Percentiles rank a stretch among this genome's conserved stretches.
phyloP scores from a whole-genome alignment of 2,888 invertebrate species.

The Amorpha juglandis region DNA sequence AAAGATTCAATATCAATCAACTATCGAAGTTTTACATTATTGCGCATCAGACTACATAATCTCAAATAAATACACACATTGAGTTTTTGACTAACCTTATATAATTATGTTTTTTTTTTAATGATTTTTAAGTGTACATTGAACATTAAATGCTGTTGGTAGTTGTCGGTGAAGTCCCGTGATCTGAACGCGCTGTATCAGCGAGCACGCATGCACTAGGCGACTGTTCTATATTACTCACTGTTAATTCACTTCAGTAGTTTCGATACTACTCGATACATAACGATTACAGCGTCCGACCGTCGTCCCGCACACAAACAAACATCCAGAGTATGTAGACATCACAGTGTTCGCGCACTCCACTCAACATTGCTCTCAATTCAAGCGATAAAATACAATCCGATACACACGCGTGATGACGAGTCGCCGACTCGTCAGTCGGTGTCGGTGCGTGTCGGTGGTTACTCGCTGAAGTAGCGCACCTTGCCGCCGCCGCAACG shows the following conservation, averaged over 20 bases:
- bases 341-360: constrained; percentile 19
- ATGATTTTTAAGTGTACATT: constrained; percentile 8
- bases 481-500: constrained; percentile 77
- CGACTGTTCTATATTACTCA: neutral
- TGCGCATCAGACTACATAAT: constrained; percentile 12
- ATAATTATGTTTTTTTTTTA: constrained; percentile 14
- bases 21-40: constrained; percentile 5
- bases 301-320: neutral
- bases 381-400: constrained; percentile 23
- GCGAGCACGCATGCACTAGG: neutral
- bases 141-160: constrained; percentile 31
- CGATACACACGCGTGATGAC: constrained; percentile 1
- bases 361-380: constrained; percentile 41
- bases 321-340: neutral
- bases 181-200: neutral
- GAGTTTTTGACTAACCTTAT: constrained; percentile 14
- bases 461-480: constrained; percentile 77
- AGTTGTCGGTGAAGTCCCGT: constrained; percentile 33
- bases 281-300: neutral
- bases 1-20: neutral
- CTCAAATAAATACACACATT: constrained; percentile 16
- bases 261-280: neutral
- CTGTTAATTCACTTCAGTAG: constrained; percentile 6
- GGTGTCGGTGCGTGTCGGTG: constrained; percentile 30
- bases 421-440: no score